Evolutionary conservation across 2,113 vertebrate species (phyloP), one percentile per base, ranked within the genome.

Genomic region (Bufo gargarizans): DNA sequence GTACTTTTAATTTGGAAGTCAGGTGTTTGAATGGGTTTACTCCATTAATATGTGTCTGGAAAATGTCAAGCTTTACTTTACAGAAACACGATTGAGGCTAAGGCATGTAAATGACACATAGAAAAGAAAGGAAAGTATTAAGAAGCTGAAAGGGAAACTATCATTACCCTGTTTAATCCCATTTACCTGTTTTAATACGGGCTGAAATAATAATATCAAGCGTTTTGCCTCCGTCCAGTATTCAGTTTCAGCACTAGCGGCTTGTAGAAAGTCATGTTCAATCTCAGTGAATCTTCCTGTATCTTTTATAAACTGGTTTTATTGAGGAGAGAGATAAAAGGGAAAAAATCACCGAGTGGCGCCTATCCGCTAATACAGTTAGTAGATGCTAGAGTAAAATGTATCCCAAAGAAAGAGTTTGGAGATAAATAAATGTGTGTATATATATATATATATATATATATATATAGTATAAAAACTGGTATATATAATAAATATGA

Each of bases 101-200:
- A 82, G 61, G 17, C 0, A 82, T 69, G 63, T 67, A 83, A 83
- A 83, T 69, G 8, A 50, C 59, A 19, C 2, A 16, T 22, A 59
- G 55, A 58, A 14, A 43, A 77, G 55, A 81, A 19, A 50, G 20
- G 61, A 83, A 67, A 83, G 45, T 22, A 83, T 33, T 83, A 55
- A 71, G 47, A 22, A 67, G 19, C 45, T 69, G 61, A 50, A 83
- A 67, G 63, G n/a, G 19, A 83, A 84, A 65, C 65, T 67, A 4
- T 84, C n/a, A 84, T 84, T 71, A 55, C n/a, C 19, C 3, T 33
- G 81, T n/a, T 80, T 53, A 83, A 50, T 69, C 47, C 58, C 19
- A 83, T 53, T 83, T 67, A 22, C 61, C 61, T 10, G 47, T 67
- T 50, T 33, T 50, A 69, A 69, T 45, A 47, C 6, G 0, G 10